Evolutionary conservation across 2,888 invertebrate genomes (phyloP), one percentile per base, ranked within the genome.

Genomic region (Palloptera scutellata): DNA sequence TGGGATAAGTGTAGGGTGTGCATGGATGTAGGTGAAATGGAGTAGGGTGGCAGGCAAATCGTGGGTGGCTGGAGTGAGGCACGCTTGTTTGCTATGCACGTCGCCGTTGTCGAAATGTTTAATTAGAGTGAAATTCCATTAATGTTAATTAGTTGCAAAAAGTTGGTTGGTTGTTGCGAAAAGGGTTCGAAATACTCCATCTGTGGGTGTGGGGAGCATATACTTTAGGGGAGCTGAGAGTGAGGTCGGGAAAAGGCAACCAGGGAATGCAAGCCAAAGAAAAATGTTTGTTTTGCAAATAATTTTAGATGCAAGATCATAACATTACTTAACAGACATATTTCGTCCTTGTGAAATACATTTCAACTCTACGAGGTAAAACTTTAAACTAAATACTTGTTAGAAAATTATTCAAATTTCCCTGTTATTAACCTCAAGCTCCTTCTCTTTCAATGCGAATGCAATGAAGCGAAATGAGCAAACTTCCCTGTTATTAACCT

Each of bases 71-170:
- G 12, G 48, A 15, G 3, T n/a, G 48, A 48, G 48, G 2, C 2
- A 48, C 2, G 48, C 12, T 12, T 12, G 13, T 48, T 48, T 12
- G 12, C 15, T 48, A 15, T 48, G 53, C 8, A 8, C 17, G 11
- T 53, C 53, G 19, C 53, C 48, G 15, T 17, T 75, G 77, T 77
- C 76, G 76, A 78, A 78, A 79, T 78, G 77, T 79, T 78, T 79
- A 78, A 79, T 79, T 78, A 78, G 76, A 76, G 78, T 77, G 61
- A 78, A 80, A 78, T 76, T 75, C 75, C 74, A 80, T 80, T 79
- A 77, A 77, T 76, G 75, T 76, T 77, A 78, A 78, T 78, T 78
- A 79, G 76, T 79, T 80, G 78, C 72, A 75, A 79, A 78, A 78
- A 78, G 75, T 15, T 48, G 13, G 12, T n/a, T 48, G 48, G 13